Base-by-base conservation (phyloP, 2,113 vertebrate species). In the Sigmodon hispidus region DNA sequence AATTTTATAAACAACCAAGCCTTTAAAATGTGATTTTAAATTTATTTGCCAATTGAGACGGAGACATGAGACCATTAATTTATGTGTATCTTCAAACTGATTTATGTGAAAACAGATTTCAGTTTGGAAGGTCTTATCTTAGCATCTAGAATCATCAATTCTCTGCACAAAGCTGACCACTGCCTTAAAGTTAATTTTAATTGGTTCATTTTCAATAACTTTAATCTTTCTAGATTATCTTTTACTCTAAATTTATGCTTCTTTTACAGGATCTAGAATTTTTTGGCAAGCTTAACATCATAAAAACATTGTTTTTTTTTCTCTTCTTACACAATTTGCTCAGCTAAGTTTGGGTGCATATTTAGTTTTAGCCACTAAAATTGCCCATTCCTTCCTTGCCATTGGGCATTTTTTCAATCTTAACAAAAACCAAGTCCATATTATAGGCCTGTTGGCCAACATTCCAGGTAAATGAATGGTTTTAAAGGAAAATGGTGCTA, bases 381-480 rank as follows among this genome's bases (percentile, higher is more conserved):
- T 97, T 98, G 96, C 97, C 95, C 95, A 96, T 97, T 98, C 96
- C 91, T 97, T 69, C 97, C 97, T 97, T 97, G 97, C 98, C 98
- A 98, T 97, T 97, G 96, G 97, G 98, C 97, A 98, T 97, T 98
- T 98, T 98, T 99, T 98, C 98, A 98, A 96, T 98, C 97, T 98
- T 98, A 98, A 98, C 98, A 98, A 98, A 84, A 98, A 98, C 98
- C 97, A 97, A 98, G 97, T 98, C 98, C 98, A 98, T 98, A 98
- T 98, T 98, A 97, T 98, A 97, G 17, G 98, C 95, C 98, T 98
- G 96, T 98, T 98, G 98, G 98, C 98, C 98, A 98, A 98, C 98
- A 99, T 99, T 99, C 98, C 98, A 98, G 97, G 97, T 98, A 99
- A 98, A 99, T 99, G 98, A 99, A 98, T 48, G 96, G 98, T 98